Conservation (phyloP, 2,888 invertebrate species). For the Drepanosiphum platanoidis region DNA sequence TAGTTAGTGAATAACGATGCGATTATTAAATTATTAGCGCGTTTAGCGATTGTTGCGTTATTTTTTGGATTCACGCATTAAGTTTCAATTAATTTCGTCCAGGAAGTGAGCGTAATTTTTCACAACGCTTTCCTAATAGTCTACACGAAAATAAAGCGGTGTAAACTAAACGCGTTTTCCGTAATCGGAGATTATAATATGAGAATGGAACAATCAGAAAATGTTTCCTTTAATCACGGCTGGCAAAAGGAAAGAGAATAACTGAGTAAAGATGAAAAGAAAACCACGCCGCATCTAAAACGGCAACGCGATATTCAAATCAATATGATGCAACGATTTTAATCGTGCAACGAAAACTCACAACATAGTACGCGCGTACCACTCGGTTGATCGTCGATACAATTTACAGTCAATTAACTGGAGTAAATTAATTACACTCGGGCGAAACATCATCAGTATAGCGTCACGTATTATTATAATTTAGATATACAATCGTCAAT, state of each 20-base stretch:
- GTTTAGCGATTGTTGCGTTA: no score
- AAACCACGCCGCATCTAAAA: background rate
- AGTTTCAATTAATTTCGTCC: conserved; percentile 11
- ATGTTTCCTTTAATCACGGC: background rate
- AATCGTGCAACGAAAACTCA: no score
- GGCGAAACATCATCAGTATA: no score
- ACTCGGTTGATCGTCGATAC: background rate
- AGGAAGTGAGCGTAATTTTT: background rate
- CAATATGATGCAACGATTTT: no score
- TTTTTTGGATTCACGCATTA: background rate
- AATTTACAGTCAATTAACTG: background rate
- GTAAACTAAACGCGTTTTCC: background rate
- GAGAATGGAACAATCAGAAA: background rate
- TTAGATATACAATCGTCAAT: no score
- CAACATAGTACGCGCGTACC: background rate
- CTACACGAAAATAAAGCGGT: background rate
- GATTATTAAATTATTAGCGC: no score
- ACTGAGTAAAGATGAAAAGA: background rate
- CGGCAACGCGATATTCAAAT: background rate
- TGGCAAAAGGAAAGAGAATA: background rate
- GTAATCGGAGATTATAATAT: no score
- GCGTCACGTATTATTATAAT: no score
- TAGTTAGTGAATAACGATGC: no score
- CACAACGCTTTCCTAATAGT: background rate
- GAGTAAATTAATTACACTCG: background rate